phyloP scores from a whole-genome alignment of 1,140 invertebrate species.

The Ladona fulva region DNA sequence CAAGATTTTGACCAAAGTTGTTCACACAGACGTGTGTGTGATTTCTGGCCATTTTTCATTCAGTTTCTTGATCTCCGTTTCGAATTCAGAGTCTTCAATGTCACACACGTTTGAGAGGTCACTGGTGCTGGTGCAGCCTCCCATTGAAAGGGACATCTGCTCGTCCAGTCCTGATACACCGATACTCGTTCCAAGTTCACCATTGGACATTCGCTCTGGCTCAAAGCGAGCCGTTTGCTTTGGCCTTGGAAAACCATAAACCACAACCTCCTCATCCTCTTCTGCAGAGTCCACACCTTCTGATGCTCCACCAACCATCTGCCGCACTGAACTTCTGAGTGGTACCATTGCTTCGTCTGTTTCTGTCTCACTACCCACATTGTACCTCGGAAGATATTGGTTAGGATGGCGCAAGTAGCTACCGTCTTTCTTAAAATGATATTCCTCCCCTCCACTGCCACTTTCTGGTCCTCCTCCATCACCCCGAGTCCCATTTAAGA shows the following conservation, averaged over 20 bases:
- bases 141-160: conserved; percentile 59
- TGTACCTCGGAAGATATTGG: conserved; percentile 70
- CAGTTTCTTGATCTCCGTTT: conserved; percentile 47
- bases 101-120: conserved; percentile 83
- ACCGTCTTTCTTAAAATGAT: conserved; percentile 40
- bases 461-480: background rate
- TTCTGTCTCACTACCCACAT: conserved; percentile 37
- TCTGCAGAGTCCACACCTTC: conserved; percentile 30
- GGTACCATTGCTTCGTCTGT: conserved; percentile 21
- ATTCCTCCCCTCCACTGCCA: conserved; percentile 54
- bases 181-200: conserved; percentile 42
- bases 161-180: conserved; percentile 52
- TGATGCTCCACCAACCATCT: conserved; percentile 11
- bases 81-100: conserved; percentile 83
- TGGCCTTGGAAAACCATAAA: conserved; percentile 56
- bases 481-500: background rate
- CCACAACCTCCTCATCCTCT: conserved; percentile 46
- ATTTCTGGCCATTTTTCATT: conserved; percentile 37
- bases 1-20: background rate
- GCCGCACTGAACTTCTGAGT: conserved; percentile 20
- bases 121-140: conserved; percentile 62
- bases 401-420: conserved; percentile 74
- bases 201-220: conserved; percentile 27
- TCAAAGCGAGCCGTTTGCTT: conserved; percentile 39
- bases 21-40: conserved; percentile 51